Evolutionary conservation across 2,797 vertebrate species (phyloP).

Genomic region (Cirrhinus mrigala): DNA sequence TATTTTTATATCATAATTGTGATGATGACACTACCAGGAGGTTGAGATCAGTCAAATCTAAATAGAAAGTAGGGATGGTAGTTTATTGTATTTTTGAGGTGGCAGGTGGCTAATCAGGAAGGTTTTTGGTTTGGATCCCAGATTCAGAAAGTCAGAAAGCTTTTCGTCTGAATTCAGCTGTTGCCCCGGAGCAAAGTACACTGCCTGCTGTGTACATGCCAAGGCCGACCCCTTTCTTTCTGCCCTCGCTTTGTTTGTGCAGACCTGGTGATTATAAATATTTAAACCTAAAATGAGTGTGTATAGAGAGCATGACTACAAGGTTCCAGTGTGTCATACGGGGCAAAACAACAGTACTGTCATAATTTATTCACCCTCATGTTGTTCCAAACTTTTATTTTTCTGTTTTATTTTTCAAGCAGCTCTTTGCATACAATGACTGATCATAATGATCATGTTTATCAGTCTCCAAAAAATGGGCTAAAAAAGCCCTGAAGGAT

Average conservation of each 20-base stretch:
- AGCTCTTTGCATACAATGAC: not conserved
- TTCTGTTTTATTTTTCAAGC: not conserved
- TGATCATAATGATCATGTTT: not conserved
- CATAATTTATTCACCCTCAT: not conserved
- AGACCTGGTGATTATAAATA: conserved; percentile 8
- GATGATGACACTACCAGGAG: not conserved
- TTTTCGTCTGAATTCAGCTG: not conserved
- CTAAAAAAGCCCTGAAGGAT: not conserved
- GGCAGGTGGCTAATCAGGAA: not conserved
- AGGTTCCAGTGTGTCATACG: not conserved
- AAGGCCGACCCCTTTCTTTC: not conserved
- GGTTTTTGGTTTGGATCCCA: not conserved
- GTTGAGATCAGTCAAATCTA: not conserved
- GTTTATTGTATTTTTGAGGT: not conserved
- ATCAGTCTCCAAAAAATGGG: not conserved
- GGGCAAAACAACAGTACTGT: not conserved
- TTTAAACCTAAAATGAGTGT: not conserved
- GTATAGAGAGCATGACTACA: not conserved
- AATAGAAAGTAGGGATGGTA: not conserved
- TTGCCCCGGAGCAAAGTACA: conserved; percentile 3
- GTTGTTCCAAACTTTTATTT: not conserved
- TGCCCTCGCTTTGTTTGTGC: conserved; percentile 7
- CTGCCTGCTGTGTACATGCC: not conserved
- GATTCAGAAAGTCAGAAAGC: not conserved
- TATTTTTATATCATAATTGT: not conserved